These are phyloP conservation scores for Phylloscopus trochilus DNA, from an alignment of 2,113 vertebrate genomes.

Conservation along the genomic window DNA sequence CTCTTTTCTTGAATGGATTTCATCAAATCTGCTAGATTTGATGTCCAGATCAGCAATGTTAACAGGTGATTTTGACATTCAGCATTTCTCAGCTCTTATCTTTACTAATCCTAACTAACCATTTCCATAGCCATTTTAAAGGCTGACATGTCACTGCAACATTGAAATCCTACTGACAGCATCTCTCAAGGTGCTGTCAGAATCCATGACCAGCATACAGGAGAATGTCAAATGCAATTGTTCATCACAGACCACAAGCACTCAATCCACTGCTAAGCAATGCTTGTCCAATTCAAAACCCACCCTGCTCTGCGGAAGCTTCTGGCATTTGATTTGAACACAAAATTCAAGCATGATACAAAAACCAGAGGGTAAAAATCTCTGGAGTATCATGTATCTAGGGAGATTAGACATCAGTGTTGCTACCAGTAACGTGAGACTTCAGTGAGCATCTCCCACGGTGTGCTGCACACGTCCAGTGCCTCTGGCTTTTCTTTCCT, in stretches of 20 bases:
- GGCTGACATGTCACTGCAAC: neutral
- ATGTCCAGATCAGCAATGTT: neutral
- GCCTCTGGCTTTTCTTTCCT: neutral
- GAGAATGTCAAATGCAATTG: neutral
- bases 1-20: neutral
- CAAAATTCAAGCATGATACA: neutral
- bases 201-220: neutral
- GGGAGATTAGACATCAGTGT: neutral
- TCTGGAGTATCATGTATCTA: neutral
- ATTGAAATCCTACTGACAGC: neutral
- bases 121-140: neutral
- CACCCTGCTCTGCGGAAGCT: neutral
- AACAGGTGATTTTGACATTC: neutral
- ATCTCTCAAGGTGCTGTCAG: neutral
- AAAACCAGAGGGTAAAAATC: neutral
- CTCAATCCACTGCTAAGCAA: neutral
- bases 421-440: rapidly evolving
- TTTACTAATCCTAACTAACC: neutral
- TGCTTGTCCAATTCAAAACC: neutral
- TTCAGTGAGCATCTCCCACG: neutral
- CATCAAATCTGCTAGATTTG: neutral
- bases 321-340: neutral
- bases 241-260: neutral
- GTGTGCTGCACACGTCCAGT: rapidly evolving
- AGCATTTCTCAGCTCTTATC: neutral